These are phyloP conservation scores for Empidonax alnorum DNA, from an alignment of 2,113 vertebrate species.

Conservation along the genomic window DNA sequence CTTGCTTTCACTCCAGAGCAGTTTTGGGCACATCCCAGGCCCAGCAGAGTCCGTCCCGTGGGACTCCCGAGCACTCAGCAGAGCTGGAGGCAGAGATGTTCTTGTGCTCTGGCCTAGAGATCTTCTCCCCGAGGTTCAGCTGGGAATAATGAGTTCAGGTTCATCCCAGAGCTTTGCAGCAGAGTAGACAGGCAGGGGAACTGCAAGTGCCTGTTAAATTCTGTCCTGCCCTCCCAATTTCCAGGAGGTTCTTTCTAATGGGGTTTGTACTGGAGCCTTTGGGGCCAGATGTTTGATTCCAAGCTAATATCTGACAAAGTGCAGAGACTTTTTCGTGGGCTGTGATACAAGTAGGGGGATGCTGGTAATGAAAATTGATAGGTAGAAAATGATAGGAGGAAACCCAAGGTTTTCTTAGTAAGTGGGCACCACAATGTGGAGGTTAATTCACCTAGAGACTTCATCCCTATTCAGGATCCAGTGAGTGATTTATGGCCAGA, in stretches of 20 bases:
- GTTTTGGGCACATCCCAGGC: not conserved
- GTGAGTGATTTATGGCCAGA: not conserved
- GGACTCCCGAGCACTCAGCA: accelerated
- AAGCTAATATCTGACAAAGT: not conserved
- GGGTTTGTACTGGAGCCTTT: not conserved
- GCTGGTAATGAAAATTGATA: not conserved
- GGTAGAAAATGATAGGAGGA: not conserved
- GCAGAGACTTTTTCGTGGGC: not conserved
- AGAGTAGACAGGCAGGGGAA: not conserved
- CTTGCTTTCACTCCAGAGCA: not conserved
- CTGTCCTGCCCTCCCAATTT: not conserved
- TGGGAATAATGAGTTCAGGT: not conserved
- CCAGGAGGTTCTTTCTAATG: not conserved
- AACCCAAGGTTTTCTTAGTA: not conserved
- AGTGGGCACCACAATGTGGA: not conserved
- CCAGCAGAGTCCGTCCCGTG: accelerated
- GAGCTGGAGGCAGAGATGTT: not conserved
- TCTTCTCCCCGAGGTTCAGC: not conserved
- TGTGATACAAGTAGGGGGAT: not conserved
- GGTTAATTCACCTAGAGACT: not conserved
- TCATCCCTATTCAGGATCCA: not conserved
- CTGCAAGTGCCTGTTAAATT: not conserved
- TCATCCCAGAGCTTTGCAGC: not conserved
- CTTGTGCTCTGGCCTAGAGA: not conserved
- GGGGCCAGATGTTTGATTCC: accelerated